Conservation (phyloP, 2,797 vertebrate genomes). For the Cetoscarus ocellatus region DNA sequence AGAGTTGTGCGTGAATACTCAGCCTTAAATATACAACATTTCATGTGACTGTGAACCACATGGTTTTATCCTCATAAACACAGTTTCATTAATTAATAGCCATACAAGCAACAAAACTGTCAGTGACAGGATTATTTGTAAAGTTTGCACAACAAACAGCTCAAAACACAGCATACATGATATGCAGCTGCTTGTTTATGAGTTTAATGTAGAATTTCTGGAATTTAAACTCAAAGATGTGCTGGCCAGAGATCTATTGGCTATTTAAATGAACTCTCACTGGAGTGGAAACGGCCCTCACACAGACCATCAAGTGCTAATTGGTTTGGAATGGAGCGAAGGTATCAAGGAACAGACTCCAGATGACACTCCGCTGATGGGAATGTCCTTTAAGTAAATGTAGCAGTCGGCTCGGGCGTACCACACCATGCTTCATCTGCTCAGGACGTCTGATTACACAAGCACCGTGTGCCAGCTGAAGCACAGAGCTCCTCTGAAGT, state of each 20-base stretch:
- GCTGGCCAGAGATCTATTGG: constrained; percentile 54
- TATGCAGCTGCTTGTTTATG: constrained; percentile 12
- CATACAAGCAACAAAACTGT: no score
- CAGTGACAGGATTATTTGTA: neutral
- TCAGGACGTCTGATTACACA: constrained; percentile 64
- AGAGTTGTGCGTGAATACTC: no score
- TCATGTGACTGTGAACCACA: no score
- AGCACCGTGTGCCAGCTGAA: constrained; percentile 52
- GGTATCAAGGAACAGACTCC: constrained; percentile 77
- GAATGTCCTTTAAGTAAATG: constrained; percentile 78
- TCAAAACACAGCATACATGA: constrained; percentile 5
- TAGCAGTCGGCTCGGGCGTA: constrained; percentile 64
- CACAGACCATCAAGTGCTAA: constrained; percentile 86
- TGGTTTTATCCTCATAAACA: no score
- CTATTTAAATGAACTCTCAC: constrained; percentile 74
- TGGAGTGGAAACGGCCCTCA: constrained; percentile 76
- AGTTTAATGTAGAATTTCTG: constrained; percentile 46
- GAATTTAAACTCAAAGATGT: constrained; percentile 51
- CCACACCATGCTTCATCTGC: constrained; percentile 66
- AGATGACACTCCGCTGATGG: constrained; percentile 76
- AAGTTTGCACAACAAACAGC: constrained; percentile 17
- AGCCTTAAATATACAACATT: no score
- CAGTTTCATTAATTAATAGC: no score
- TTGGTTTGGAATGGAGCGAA: constrained; percentile 80
- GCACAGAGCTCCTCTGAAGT: constrained; percentile 49